Evolutionary conservation across 2,888 invertebrate species (phyloP).

Genomic region (Latrodectus hesperus): DNA sequence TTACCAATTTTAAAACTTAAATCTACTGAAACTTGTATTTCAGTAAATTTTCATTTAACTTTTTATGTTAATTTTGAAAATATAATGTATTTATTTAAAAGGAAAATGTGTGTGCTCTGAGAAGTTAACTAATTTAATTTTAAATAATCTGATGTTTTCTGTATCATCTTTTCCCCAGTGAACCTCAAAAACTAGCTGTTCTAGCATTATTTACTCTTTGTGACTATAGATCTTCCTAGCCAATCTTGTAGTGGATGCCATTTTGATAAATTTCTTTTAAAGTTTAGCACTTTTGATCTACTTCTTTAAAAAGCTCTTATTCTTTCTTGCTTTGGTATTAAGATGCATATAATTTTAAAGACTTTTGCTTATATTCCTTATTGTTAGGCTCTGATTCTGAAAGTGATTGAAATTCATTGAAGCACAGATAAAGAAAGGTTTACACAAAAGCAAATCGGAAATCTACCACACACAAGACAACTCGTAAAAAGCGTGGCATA

Average conservation of each 20-base stretch:
- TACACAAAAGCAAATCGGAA: constrained; percentile 80
- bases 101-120: no score
- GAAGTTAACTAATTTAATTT: no score
- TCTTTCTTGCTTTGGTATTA: constrained; percentile 63
- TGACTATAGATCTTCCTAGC: no score
- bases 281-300: no score
- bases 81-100: no score
- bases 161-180: not conserved
- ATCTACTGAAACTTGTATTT: no score
- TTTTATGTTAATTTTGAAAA: no score
- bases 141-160: no score
- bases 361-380: constrained; percentile 62
- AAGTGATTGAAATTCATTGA: constrained; percentile 87
- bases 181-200: not conserved
- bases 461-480: constrained; percentile 82
- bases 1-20: no score
- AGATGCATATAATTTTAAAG: constrained; percentile 40
- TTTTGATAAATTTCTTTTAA: no score
- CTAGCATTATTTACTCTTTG: not conserved
- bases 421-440: constrained; percentile 78
- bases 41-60: no score
- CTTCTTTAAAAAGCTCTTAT: constrained; percentile 23
- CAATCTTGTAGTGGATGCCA: no score
- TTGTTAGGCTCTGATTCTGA: constrained; percentile 86
- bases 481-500: constrained; percentile 84